Conservation (phyloP, 2,888 invertebrate species). For the Phaedon cochleariae region DNA sequence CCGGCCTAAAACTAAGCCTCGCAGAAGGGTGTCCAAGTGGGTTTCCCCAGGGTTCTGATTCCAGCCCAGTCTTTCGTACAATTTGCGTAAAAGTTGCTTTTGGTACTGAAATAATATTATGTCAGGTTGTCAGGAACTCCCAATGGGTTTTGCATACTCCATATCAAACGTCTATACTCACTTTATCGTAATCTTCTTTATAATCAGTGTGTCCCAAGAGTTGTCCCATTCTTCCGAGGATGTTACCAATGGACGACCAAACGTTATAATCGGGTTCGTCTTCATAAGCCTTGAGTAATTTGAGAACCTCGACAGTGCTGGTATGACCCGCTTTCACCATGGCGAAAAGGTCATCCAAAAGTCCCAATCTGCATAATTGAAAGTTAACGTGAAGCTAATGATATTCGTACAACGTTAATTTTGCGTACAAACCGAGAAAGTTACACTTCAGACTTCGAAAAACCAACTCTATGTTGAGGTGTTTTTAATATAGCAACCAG, state of each 20-base stretch:
- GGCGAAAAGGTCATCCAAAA: slow-evolving; percentile 92
- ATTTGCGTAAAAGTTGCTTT: slow-evolving; percentile 74
- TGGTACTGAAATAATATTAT: slow-evolving; percentile 67
- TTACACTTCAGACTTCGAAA: too few relatives aligned
- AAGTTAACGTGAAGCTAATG: neutral
- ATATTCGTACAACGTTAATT: too few relatives aligned
- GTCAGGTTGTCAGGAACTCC: too few relatives aligned
- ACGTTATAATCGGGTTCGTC: slow-evolving; percentile 93
- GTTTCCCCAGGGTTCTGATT: slow-evolving; percentile 80
- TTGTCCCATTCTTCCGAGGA: slow-evolving; percentile 78
- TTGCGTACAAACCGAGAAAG: too few relatives aligned
- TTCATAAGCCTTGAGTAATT: slow-evolving; percentile 84
- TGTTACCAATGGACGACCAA: slow-evolving; percentile 86
- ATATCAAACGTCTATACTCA: slow-evolving; percentile 37
- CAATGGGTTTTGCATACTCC: too few relatives aligned
- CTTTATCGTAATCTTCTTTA: slow-evolving; percentile 73
- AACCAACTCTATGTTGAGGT: too few relatives aligned
- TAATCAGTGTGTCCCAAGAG: slow-evolving; percentile 83
- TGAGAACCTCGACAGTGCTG: slow-evolving; percentile 82
- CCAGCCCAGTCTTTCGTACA: slow-evolving; percentile 85
- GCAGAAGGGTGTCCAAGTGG: slow-evolving; percentile 84
- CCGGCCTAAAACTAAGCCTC: slow-evolving; percentile 84
- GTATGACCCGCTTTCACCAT: slow-evolving; percentile 88
- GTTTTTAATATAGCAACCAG: too few relatives aligned
- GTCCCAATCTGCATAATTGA: slow-evolving; percentile 68